Evolutionary conservation across 2,797 vertebrate species (phyloP), one percentile per base, ranked within the genome.

Genomic region (Sarcoramphus papa): DNA sequence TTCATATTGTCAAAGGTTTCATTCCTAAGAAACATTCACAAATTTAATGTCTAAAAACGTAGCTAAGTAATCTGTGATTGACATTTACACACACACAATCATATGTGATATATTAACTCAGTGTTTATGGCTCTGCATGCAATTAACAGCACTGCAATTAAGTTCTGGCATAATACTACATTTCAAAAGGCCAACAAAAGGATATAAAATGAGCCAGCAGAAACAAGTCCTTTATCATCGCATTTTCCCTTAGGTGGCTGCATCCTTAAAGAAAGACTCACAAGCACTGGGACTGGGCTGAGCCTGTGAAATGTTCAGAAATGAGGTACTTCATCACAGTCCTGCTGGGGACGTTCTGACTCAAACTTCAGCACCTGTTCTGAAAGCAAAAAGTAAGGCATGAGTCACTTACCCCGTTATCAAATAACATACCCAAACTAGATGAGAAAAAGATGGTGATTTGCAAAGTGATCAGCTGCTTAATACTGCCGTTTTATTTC

Each of bases 141-240:
- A 95, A 84, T 94, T 94, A 91, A 69, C 69, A 86, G 65, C 31
- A 21, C 35, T 84, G 69, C 88, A 90, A 88, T 95, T 95, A 90
- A 90, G 35, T 73, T 90, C 65, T 92, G 80, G 77, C 70, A 74
- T 69, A 76, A 90, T 25, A 17, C 13, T 69, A 16, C 31, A 56
- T 92, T 94, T 88, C 56, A 76, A 78, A 85, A 92, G 77, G 69
- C 69, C 82, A 84, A 21, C 25, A 68, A 50, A 83, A 91, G 33
- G 27, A 19, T 67, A 54, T 67, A 67, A 95, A 94, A 94, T 45
- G 45, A 90, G 10, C 43, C 31, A 59, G 43, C 56, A 82, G 62
- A 70, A 95, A 67, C 43, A 33, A 67, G 20, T 24, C 33, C 23
- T 90, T 76, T 82, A 33, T 70, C 73, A 23, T 35, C 40, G 11